Evolutionary conservation across 2,888 invertebrate species (phyloP), one percentile per base, ranked within the genome.

Genomic region (Coronaproctus castanopsis): DNA sequence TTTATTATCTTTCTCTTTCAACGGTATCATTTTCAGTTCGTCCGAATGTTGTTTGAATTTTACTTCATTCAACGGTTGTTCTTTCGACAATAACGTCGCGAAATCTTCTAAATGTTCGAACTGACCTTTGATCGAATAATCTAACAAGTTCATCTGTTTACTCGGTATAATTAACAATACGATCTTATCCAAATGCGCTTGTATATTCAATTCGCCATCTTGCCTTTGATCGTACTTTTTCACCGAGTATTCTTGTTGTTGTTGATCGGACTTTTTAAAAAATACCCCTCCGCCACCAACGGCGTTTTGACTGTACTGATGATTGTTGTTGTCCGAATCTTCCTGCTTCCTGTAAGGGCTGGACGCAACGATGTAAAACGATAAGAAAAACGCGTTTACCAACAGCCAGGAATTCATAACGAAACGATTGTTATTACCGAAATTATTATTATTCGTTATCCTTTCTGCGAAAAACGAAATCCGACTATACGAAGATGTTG

Each of bases 31-130:
- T 52, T 59, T 59, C 18, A 49, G 49, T 18, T 55, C 24, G 21
- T 59, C 59, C 3, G 51, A n/a, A 2, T 51, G 21, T 22, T 50
- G 36, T 52, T 59, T 59, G 23, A 55, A 59, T 21, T 59, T 59
- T 20, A 55, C 36, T 21, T 55, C 55, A 52, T 59, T 51, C 1
- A 55, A 18, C 2, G 55, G 50, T 20, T 52, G 53, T 22, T 59
- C 55, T 24, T 55, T 55, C 21, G 55, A 55, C 24, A 59, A 36
- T 55, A 59, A 55, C 49, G 59, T 52, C 24, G 55, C 21, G 10
- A 59, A 51, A 52, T 59, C 59, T 52, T 59, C 59, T 55, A 55
- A 59, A 22, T 59, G 50, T 36, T 59, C 59, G 52, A 59, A 59
- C 36, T 50, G 36, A n/a, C 59, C 59, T 52, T 59, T 55, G 18